Evolutionary conservation across 1,140 invertebrate genomes (phyloP), one percentile per base, ranked within the genome.

Genomic region (Heliconius eleuchia): DNA sequence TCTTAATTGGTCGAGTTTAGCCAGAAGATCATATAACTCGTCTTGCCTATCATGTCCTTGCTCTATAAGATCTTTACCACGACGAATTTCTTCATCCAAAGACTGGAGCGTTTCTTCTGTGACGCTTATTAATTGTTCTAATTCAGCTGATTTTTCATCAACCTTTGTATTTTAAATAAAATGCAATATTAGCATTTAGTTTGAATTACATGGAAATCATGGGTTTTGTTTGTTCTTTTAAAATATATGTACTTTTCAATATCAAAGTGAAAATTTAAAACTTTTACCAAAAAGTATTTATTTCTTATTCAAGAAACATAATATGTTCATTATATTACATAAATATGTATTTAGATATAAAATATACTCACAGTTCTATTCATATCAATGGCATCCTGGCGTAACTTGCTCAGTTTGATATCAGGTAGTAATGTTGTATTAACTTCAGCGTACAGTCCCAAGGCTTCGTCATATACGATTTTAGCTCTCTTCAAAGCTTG

Each of bases 381-480:
- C 57, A 97, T 95, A 1, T 91, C 89, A 3, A 95, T 92, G 1
- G 97, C 96, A 75, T 97, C 95, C 30, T 95, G 94, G 81, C 96
- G 97, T 57, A 99, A 94, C 80, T 96, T 94, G 1, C 94, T 92
- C 2, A 97, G 94, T 87, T 99, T 96, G 7, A 98, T 95, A 7
- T 95, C 92, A 0, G 98, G 98, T 3, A 98, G 91, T 16, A 96
- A 95, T 4, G 98, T 95, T 55, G 96, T 96, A 42, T 96, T 96
- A 1, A 98, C 97, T 83, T 98, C 96, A 5, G 96, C 96, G 55
- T 97, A 96, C 1, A 99, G 94, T 71, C 96, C 95, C 42, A 99
- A 89, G 0, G 98, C 98, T 80, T 98, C 97, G 5, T 98, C 96
- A 81, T 98, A 97, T 0, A 97, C 97, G 66, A 96, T 95, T 39